These are phyloP conservation scores for Dysmachus trigonus DNA, from an alignment of 2,888 invertebrate genomes.

Conservation along the genomic window DNA sequence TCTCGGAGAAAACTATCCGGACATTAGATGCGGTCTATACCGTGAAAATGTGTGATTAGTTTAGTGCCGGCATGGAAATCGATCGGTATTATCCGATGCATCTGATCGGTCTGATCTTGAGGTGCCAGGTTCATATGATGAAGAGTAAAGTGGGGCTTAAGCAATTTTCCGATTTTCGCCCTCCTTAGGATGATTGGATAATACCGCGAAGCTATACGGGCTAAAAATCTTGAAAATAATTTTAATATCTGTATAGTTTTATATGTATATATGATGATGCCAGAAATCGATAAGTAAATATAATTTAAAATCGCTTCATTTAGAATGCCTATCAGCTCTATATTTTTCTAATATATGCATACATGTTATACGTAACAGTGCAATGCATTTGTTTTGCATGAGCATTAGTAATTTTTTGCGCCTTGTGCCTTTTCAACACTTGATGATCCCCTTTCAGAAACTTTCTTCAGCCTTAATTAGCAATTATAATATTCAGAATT, in stretches of 20 bases:
- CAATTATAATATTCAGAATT: too few relatives aligned
- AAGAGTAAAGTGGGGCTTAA: not conserved
- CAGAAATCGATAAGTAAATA: not conserved
- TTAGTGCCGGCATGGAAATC: not conserved
- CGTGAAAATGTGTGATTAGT: conserved; percentile 34
- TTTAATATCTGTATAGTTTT: not conserved
- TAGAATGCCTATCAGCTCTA: too few relatives aligned
- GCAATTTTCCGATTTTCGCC: not conserved
- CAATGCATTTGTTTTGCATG: too few relatives aligned
- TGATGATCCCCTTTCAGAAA: too few relatives aligned
- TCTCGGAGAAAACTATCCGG: not conserved
- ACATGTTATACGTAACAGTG: too few relatives aligned
- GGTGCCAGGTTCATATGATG: not conserved
- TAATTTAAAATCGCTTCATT: too few relatives aligned
- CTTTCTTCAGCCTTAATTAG: too few relatives aligned
- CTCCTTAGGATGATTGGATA: not conserved
- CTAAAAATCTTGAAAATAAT: not conserved
- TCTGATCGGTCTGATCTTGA: conserved; percentile 11
- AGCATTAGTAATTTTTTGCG: too few relatives aligned
- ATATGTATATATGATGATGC: not conserved
- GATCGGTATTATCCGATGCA: not conserved
- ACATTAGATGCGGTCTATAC: not conserved
- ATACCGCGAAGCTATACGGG: not conserved
- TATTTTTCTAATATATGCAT: too few relatives aligned
- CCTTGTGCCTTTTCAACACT: too few relatives aligned